phyloP scores from a whole-genome alignment of 2,888 invertebrate species.

The Bugulina stolonifera region DNA sequence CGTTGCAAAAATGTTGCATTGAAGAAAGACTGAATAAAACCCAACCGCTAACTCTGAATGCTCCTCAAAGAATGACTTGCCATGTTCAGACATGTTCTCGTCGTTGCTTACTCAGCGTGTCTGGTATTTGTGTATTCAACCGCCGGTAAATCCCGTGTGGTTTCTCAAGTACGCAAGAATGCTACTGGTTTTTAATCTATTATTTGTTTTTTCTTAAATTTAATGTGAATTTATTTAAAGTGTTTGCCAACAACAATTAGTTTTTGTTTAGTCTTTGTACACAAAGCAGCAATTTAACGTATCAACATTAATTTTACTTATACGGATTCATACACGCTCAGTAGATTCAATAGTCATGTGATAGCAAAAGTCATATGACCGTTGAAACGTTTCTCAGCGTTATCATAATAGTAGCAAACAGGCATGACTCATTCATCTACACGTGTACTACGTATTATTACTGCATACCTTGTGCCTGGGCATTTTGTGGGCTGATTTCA shows the following conservation, averaged over 20 bases:
- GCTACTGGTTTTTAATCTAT: too few relatives aligned
- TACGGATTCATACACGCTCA: too few relatives aligned
- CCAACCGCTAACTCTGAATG: neutral
- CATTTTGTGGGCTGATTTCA: neutral
- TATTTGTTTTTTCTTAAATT: too few relatives aligned
- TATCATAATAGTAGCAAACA: neutral
- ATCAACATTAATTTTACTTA: too few relatives aligned
- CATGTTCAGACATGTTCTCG: slow-evolving; percentile 19
- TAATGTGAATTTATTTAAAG: too few relatives aligned
- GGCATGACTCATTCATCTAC: neutral
- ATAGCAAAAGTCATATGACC: neutral
- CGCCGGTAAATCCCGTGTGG: neutral
- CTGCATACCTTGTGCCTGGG: neutral
- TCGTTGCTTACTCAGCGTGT: neutral
- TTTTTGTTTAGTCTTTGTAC: too few relatives aligned
- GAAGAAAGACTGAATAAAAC: neutral
- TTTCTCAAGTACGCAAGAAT: neutral
- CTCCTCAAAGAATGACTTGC: neutral
- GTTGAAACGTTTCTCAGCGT: neutral
- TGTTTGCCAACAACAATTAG: too few relatives aligned
- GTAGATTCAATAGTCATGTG: neutral
- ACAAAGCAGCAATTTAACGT: too few relatives aligned
- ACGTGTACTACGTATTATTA: neutral
- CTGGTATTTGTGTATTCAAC: neutral
- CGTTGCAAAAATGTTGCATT: neutral